Conservation (phyloP, 2,797 vertebrate genomes). For the Platyrinchus mystaceus region DNA sequence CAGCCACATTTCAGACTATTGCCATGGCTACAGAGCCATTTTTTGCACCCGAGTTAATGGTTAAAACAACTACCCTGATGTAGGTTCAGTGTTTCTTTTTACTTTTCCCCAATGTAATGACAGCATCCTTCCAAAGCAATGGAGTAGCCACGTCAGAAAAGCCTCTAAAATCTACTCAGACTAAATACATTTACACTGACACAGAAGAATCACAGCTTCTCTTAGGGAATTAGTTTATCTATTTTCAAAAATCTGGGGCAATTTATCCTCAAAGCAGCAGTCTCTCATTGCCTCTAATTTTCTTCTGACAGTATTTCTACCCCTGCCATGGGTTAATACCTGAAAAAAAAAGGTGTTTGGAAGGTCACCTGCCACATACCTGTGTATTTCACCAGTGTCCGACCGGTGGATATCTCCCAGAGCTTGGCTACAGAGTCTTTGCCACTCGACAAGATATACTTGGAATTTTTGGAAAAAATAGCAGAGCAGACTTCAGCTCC, state of each 20-base stretch:
- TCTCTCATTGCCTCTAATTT: neutral
- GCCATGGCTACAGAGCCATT: neutral
- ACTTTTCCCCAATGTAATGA: neutral
- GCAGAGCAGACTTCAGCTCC: slow-evolving; percentile 97
- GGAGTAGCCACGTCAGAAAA: neutral
- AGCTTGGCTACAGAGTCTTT: slow-evolving; percentile 98
- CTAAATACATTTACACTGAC: accelerated
- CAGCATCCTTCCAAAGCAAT: neutral
- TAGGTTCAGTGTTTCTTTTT: neutral
- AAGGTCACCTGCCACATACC: slow-evolving; percentile 74
- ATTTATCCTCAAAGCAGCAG: neutral
- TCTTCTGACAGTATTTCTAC: neutral
- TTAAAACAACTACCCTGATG: neutral
- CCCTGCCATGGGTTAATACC: neutral
- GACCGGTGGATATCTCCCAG: slow-evolving; percentile 97
- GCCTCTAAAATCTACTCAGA: neutral
- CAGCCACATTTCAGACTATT: neutral
- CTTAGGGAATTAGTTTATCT: neutral
- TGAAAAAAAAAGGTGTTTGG: neutral
- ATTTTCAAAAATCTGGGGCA: neutral
- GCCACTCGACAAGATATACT: slow-evolving; percentile 96
- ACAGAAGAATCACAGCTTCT: neutral
- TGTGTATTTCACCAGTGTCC: slow-evolving; percentile 96
- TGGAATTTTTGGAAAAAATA: slow-evolving; percentile 97
- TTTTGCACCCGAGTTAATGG: neutral